phyloP scores from a whole-genome alignment of 2,888 invertebrate species.

The Pandemis cinnamomeana region DNA sequence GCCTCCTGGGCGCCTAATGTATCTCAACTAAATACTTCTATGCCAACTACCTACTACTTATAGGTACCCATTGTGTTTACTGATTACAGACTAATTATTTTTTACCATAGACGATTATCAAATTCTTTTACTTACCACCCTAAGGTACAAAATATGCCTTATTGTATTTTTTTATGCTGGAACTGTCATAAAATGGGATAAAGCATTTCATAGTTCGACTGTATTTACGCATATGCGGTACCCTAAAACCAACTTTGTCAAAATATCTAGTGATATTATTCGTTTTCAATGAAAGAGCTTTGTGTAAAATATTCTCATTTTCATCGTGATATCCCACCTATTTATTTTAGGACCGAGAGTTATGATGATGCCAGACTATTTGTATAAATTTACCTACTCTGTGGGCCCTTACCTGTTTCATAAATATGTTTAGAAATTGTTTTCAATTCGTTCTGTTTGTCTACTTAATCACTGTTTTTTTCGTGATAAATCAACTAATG shows the following conservation, averaged over 20 bases:
- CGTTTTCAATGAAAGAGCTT: not conserved
- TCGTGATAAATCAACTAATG: not conserved
- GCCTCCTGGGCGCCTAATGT: too few species aligned
- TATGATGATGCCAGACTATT: not conserved
- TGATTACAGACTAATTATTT: too few species aligned
- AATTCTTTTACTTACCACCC: too few species aligned
- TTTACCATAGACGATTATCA: too few species aligned
- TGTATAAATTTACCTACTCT: not conserved
- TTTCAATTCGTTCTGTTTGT: constrained; percentile 1
- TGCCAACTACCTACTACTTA: too few species aligned
- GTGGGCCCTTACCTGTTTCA: not conserved
- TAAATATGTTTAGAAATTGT: not conserved
- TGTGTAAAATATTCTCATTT: not conserved
- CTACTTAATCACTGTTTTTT: not conserved
- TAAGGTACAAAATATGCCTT: too few species aligned
- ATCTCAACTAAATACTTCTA: too few species aligned
- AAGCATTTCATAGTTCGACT: too few species aligned
- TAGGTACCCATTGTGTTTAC: too few species aligned
- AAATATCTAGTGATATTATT: not conserved
- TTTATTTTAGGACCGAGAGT: not conserved
- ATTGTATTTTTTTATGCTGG: too few species aligned
- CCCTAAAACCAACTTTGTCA: not conserved
- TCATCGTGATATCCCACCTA: not conserved
- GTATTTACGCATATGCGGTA: not conserved
- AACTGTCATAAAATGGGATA: too few species aligned